Conservation (phyloP, 2,888 invertebrate species). For the Aleiodes testaceus region DNA sequence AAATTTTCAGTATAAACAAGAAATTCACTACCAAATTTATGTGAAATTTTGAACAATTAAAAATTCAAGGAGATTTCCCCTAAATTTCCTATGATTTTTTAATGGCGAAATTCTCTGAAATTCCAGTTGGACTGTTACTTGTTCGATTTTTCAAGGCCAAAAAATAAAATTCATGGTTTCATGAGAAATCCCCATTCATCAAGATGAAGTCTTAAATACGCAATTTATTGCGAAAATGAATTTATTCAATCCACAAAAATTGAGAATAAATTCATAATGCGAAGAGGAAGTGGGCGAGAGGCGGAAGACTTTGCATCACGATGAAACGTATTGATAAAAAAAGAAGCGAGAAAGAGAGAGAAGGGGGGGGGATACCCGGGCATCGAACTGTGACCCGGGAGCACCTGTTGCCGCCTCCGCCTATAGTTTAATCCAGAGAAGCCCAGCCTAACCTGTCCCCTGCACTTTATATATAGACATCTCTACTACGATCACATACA, state of each 20-base stretch:
- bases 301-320: constrained; percentile 23
- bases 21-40: too few relatives aligned
- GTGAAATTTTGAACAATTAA: too few relatives aligned
- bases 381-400: constrained; percentile 68
- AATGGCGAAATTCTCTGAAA: too few relatives aligned
- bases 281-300: constrained; percentile 32
- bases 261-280: constrained; percentile 7
- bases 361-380: constrained; percentile 54
- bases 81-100: too few relatives aligned
- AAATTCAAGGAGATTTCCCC: too few relatives aligned
- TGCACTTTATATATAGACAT: constrained; percentile 15
- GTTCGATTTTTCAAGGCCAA: too few relatives aligned
- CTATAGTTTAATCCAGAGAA: constrained; percentile 54
- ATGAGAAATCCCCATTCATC: too few relatives aligned
- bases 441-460: constrained; percentile 49
- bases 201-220: not conserved
- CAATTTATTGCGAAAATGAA: not conserved
- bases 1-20: too few relatives aligned
- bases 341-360: constrained; percentile 42
- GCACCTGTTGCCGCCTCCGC: constrained; percentile 68
- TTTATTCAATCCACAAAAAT: too few relatives aligned
- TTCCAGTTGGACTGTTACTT: too few relatives aligned
- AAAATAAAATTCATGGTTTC: too few relatives aligned
- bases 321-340: constrained; percentile 4
- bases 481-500: not conserved